A percentile compares a stretch with the other conserved stretches of the same genome.
Conservation (phyloP, 2,113 vertebrate genomes). For the Tor tambroides region DNA sequence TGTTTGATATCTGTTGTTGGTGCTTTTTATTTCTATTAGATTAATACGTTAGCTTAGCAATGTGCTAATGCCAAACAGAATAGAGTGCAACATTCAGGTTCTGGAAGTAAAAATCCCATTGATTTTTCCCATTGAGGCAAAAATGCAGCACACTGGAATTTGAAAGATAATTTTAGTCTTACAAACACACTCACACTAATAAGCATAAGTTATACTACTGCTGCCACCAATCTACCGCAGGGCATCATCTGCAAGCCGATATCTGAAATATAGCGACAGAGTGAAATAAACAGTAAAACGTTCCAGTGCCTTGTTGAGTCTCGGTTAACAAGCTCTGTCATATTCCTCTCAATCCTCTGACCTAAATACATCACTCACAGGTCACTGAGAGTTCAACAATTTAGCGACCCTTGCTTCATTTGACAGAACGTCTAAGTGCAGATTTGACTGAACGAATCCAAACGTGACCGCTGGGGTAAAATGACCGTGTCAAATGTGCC, state of each 20-base stretch:
- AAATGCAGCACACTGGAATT: background rate
- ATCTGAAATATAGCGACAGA: background rate
- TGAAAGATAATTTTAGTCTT: background rate
- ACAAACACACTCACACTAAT: background rate
- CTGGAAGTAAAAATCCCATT: no score
- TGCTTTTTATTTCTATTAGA: background rate
- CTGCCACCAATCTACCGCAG: background rate
- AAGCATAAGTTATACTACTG: background rate
- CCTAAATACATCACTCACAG: slow-evolving; percentile 19
- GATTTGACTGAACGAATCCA: slow-evolving; percentile 10
- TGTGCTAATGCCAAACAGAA: background rate
- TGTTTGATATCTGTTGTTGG: background rate
- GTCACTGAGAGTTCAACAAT: background rate
- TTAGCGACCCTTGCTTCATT: background rate
- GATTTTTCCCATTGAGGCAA: background rate
- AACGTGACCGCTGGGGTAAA: background rate
- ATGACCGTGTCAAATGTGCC: slow-evolving; percentile 12
- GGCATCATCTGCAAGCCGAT: background rate
- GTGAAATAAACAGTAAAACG: slow-evolving; percentile 22
- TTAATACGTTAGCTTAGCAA: background rate
- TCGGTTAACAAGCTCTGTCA: background rate
- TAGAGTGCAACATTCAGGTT: no score
- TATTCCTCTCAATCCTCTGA: background rate
- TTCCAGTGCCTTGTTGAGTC: background rate
- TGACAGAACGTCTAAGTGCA: background rate